Percentiles rank a stretch among this genome's conserved stretches.
These are phyloP conservation scores for Pristionchus entomophagus DNA, from an alignment of 2,888 invertebrate genomes.

Conservation along the genomic window DNA sequence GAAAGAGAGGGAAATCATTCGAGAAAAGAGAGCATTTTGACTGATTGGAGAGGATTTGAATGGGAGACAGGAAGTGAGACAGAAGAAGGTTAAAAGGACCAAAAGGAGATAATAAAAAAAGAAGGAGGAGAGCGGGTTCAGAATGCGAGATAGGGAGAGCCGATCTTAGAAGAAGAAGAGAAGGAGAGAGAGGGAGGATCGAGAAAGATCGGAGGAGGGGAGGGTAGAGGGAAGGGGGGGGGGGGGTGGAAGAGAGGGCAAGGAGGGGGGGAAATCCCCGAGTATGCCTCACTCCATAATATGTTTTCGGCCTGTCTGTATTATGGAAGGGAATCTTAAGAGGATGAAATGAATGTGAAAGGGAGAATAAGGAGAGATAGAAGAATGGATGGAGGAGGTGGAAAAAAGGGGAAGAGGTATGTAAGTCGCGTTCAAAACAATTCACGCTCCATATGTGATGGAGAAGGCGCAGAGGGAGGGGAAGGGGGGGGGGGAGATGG, in stretches of 20 bases:
- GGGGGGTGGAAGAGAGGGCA: not conserved
- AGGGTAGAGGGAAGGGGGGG: not conserved
- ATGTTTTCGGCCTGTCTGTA: constrained; percentile 6
- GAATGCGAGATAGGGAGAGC: constrained; percentile 16
- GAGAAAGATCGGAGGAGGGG: not conserved
- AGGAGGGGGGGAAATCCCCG: not conserved
- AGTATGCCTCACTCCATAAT: not conserved
- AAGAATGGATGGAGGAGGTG: not conserved
- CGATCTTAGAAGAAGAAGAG: constrained; percentile 35
- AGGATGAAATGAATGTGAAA: not conserved
- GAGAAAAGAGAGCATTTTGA: constrained; percentile 18
- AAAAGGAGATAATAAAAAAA: too few relatives aligned
- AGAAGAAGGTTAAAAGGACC: not conserved
- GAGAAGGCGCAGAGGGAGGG: too few relatives aligned
- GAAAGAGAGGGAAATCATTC: not conserved
- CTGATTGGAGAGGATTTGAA: not conserved
- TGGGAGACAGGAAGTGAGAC: not conserved
- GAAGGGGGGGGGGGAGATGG: too few relatives aligned
- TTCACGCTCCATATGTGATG: constrained; percentile 10
- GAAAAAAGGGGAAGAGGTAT: not conserved
- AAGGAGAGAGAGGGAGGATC: constrained; percentile 10
- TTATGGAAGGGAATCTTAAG: not conserved
- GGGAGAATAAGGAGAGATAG: constrained; percentile 11
- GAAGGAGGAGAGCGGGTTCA: not conserved
- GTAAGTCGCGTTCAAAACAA: constrained; percentile 4